Evolutionary conservation across 2,113 vertebrate genomes (phyloP), one percentile per base, ranked within the genome.

Genomic region (Amia ocellicauda): DNA sequence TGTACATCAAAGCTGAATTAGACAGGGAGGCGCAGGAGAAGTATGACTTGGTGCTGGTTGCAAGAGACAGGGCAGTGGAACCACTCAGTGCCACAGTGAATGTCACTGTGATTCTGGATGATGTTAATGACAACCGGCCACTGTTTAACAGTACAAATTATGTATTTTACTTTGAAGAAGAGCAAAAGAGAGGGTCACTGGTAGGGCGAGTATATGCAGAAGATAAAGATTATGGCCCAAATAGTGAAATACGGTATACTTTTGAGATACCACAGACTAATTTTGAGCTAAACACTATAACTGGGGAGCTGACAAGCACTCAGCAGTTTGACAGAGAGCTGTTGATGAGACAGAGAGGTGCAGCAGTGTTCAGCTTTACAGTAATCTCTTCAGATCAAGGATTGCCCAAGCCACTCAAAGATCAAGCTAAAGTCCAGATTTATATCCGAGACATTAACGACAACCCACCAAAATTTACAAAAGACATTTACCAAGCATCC

Each of bases 111-210:
- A 89, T 96, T 68, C 73, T 99, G 10, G 93, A 98, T 40, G 97
- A 99, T 22, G 93, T 98, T 1, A 99, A 99, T 42, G 97, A 99
- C 52, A 99, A 99, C 45, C 92, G 95, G 0, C 97, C 97, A 1
- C 84, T 99, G 31, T 99, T 99, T 68, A 96, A 98, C 80, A 98
- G 94, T 72, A 98, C 95, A 11, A 97, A 91, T 77, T 99, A 99
- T 2, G 92, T 96, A 3, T 99, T 99, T 81, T 91, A 91, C 64
- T 96, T 97, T 72, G 91, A 94, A 71, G 97, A 99, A 61, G 97
- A 98, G 58, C 92, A 95, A 79, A 78, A 58, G 29, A 85, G 91
- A n/a, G 96, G 96, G 1, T 93, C 94, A 0, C 78, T 78, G 5
- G 93, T 96, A 2, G 97, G 97, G 58, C 88, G 78, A 69, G 89